phyloP scores from a whole-genome alignment of 2,888 invertebrate species.

The Aphodius sticticus region DNA sequence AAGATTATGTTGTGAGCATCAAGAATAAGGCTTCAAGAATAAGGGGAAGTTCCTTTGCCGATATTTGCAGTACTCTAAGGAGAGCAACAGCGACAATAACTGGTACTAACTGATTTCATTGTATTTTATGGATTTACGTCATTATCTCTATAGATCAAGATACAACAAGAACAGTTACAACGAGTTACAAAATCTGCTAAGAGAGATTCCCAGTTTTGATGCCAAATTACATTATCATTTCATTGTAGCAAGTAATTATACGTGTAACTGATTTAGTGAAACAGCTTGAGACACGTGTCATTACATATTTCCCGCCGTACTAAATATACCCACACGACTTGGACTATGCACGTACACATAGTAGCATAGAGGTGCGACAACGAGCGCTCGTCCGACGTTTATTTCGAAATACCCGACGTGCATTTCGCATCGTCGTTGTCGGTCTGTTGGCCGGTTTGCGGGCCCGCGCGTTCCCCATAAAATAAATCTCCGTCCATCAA shows the following conservation, averaged over 20 bases:
- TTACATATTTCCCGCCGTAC: background rate
- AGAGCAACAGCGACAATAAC: too few species aligned
- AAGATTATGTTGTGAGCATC: too few species aligned
- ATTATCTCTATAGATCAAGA: too few species aligned
- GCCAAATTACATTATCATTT: background rate
- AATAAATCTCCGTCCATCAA: conserved; percentile 41
- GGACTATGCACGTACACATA: background rate
- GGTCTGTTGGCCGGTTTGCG: conserved; percentile 15
- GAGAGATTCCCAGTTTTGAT: too few species aligned
- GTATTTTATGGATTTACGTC: too few species aligned
- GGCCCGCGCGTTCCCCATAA: conserved; percentile 32
- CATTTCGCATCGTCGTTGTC: conserved; percentile 22
- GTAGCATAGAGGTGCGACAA: background rate
- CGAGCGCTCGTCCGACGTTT: background rate
- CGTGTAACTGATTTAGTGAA: background rate
- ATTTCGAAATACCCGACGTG: conserved; percentile 22
- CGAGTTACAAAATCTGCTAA: too few species aligned
- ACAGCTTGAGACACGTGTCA: conserved; percentile 13
- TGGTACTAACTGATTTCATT: too few species aligned
- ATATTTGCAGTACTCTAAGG: too few species aligned
- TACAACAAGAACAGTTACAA: too few species aligned
- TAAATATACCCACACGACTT: conserved; percentile 18
- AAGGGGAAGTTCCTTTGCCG: too few species aligned
- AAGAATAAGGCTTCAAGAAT: too few species aligned
- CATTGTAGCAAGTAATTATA: background rate